These are phyloP conservation scores for Hemichromis elongatus DNA, from an alignment of 2,113 vertebrate genomes.

Conservation along the genomic window DNA sequence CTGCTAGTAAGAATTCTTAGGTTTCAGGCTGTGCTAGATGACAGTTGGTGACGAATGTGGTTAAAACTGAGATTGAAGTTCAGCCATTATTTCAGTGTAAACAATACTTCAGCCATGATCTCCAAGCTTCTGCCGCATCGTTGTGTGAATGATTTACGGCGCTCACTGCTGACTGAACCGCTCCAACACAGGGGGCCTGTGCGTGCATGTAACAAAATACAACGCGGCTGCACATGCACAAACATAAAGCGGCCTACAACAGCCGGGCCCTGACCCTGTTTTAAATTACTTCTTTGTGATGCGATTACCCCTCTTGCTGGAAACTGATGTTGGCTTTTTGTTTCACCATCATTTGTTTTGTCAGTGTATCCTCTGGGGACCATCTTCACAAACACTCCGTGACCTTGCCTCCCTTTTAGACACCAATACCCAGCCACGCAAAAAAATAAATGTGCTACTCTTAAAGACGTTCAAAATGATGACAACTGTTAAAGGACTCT, in stretches of 20 bases:
- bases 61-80: conserved; percentile 25
- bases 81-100: conserved; percentile 39
- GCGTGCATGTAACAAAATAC: neutral
- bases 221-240: neutral
- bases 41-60: conserved; percentile 35
- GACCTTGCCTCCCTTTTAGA: conserved; percentile 49
- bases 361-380: neutral
- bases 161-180: neutral
- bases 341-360: conserved; percentile 48
- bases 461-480: neutral
- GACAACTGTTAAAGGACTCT: conserved; percentile 20
- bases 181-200: neutral
- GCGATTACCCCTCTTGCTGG: conserved; percentile 40
- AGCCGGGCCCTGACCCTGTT: conserved; percentile 19
- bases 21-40: conserved; percentile 18
- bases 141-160: conserved; percentile 28
- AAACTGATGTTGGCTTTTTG: conserved; percentile 33
- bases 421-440: neutral
- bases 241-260: neutral
- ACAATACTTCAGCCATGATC: conserved; percentile 28
- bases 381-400: conserved; percentile 27
- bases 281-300: conserved; percentile 57
- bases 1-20: neutral
- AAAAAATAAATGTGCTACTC: neutral
- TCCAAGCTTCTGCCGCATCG: neutral